A percentile compares a stretch with the other conserved stretches of the same genome.
Evolutionary conservation across 2,888 invertebrate species (phyloP).

Genomic region (Entomobrya multifasciata): DNA sequence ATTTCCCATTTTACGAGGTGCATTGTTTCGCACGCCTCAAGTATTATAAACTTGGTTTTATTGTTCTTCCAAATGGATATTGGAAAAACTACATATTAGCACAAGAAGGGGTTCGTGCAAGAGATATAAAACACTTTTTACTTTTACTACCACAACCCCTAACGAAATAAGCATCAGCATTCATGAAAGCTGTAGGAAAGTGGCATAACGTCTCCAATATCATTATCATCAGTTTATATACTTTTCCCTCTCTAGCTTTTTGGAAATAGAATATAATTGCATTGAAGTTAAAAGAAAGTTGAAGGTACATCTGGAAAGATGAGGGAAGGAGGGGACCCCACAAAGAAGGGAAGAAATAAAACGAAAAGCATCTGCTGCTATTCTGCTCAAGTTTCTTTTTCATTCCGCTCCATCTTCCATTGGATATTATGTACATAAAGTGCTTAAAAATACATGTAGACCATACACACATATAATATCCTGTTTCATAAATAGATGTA

Average conservation of each 20-base stretch:
- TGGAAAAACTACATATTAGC: constrained; percentile 38
- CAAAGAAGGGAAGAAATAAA: constrained; percentile 29
- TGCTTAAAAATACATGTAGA: constrained; percentile 3
- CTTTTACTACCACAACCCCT: background rate
- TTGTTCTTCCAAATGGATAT: constrained; percentile 55
- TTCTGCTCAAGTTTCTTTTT: constrained; percentile 61
- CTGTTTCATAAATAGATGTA: constrained; percentile 21
- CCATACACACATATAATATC: constrained; percentile 10
- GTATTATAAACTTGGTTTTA: constrained; percentile 47
- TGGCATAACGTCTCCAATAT: constrained; percentile 41
- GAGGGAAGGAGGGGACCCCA: constrained; percentile 23
- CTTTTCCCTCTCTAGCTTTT: constrained; percentile 39
- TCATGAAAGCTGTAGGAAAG: background rate
- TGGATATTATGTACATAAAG: constrained; percentile 52
- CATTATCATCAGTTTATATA: constrained; percentile 56
- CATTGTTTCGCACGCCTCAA: constrained; percentile 55
- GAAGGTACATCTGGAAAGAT: constrained; percentile 11
- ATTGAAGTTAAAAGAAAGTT: constrained; percentile 52
- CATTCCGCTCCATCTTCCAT: constrained; percentile 53
- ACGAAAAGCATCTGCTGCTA: constrained; percentile 63
- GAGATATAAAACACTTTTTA: constrained; percentile 23
- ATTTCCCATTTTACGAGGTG: constrained; percentile 53
- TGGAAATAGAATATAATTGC: constrained; percentile 58
- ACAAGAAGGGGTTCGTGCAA: background rate
- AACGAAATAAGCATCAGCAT: constrained; percentile 32